Percentiles rank a stretch among this genome's conserved stretches.
Conservation (phyloP, 2,797 vertebrate species). For the Selene dorsalis region DNA sequence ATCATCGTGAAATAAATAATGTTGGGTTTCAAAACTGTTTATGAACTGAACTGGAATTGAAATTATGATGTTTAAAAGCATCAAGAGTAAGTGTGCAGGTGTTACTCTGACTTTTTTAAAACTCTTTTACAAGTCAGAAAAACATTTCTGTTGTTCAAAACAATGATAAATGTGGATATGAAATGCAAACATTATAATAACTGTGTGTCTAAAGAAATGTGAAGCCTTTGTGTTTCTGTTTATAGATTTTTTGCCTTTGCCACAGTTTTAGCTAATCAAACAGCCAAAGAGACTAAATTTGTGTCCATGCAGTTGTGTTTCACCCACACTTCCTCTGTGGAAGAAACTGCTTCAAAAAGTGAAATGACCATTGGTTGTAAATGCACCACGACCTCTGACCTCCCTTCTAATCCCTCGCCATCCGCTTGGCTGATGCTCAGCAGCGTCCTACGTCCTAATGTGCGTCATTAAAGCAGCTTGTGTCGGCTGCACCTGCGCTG, state of each 20-base stretch:
- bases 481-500: slow-evolving; percentile 12
- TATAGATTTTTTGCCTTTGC: neutral
- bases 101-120: too few species aligned
- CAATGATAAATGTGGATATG: neutral
- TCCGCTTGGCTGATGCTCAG: slow-evolving; percentile 45
- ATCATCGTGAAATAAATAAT: too few species aligned
- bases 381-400: slow-evolving; percentile 41
- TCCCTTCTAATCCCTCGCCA: slow-evolving; percentile 63
- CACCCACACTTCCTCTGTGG: neutral
- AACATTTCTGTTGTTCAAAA: neutral
- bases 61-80: too few species aligned
- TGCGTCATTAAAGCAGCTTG: slow-evolving; percentile 75
- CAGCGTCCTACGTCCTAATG: slow-evolving; percentile 54
- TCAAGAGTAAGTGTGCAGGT: neutral
- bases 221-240: neutral
- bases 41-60: too few species aligned
- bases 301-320: neutral
- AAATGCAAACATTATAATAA: neutral
- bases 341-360: slow-evolving; percentile 10
- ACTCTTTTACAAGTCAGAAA: neutral
- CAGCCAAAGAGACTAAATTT: neutral
- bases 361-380: slow-evolving; percentile 22
- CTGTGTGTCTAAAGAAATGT: neutral
- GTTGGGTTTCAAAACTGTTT: too few species aligned
- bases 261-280: neutral